Base-by-base conservation (phyloP, 2,113 vertebrate species). In the Tragelaphus imberbis region DNA sequence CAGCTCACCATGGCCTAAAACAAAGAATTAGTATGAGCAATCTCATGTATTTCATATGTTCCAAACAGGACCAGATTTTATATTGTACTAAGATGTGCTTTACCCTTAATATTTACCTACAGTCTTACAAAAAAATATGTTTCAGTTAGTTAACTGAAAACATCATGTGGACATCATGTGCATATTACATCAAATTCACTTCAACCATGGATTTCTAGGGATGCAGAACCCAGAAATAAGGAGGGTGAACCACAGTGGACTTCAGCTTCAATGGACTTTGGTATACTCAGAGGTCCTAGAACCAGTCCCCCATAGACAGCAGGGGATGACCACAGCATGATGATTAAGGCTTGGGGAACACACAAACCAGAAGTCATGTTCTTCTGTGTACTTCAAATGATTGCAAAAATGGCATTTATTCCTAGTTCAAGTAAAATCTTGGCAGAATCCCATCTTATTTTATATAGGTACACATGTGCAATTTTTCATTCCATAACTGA, bases 401-500 rank as follows among this genome's bases (percentile, higher is more conserved):
- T 65, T 94, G 87, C 9, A 87, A 82, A 17, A 21, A 68, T 79
- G 53, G 30, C n/a, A 95, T 30, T 71, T 95, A 90, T 56, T 85
- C 87, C 28, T 53, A 63, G 10, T 36, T 95, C 71, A 77, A 58
- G 10, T 63, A 58, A 97, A 89, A 91, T 91, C 44, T 40, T 94
- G 55, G 49, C 19, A 92, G 47, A 77, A 88, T 63, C 23, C 93
- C 4, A 84, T 51, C 79, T 17, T 90, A 85, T 82, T 91, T 95
- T 94, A 27, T 61, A 90, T 84, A 25, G 27, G 82, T 80, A 61
- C 2, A 79, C 27, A 90, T 53, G 28, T 56, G 8, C n/a, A 77
- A 68, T 90, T 86, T 95, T 88, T 81, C 93, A 95, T 81, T 84
- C 51, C 84, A 75, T 77, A 97, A 80, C 47, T 61, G 49, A 75